Base-by-base conservation (phyloP, 2,113 vertebrate species). In the Cheirogaleus medius region DNA sequence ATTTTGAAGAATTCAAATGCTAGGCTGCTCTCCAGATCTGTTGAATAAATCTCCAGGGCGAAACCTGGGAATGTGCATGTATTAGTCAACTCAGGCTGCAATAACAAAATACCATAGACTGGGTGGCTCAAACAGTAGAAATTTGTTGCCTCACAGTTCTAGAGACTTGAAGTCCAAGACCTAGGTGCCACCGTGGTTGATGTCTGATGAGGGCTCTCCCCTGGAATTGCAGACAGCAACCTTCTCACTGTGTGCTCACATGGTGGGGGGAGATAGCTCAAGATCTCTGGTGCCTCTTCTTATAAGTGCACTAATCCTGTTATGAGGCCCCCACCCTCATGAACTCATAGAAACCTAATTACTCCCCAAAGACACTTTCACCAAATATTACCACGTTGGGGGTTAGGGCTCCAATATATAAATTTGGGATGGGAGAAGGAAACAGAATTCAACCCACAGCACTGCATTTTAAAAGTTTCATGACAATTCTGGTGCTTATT, bases 1-100 rank as follows among this genome's bases (percentile, higher is more conserved):
- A 94, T 54, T 64, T 5, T 44, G 56, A 95, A 80, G 56, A 58
- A 34, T 76, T 91, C 60, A 69, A 25, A 76, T 80, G 47, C 37
- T 42, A 47, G 14, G 23, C 6, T 91, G 6, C 13, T 69, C 23
- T 44, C 14, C 7, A 39, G 23, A 34, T 14, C 52, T 63, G 11
- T 17, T 84, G 39, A 80, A 29, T 73, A n/a, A n/a, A 14, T 69
- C 25, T 58, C 34, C 71, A 78, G 21, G 52, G 64, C 58, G 44
- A 87, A 71, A 27, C 27, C 66, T 69, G 29, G 56, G 44, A 54
- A 92, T 54, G 27, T 34, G 11, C 13, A 23, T 13, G 14, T 39
- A 32, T 54, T 29, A 56, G 11, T 52, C 82, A 80, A 23, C 3
- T 23, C 27, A 73, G 14, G 32, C 20, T 49, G 44, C 49, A 39